Base-by-base conservation (phyloP, 2,113 vertebrate genomes). In the Sakesphorus luctuosus region DNA sequence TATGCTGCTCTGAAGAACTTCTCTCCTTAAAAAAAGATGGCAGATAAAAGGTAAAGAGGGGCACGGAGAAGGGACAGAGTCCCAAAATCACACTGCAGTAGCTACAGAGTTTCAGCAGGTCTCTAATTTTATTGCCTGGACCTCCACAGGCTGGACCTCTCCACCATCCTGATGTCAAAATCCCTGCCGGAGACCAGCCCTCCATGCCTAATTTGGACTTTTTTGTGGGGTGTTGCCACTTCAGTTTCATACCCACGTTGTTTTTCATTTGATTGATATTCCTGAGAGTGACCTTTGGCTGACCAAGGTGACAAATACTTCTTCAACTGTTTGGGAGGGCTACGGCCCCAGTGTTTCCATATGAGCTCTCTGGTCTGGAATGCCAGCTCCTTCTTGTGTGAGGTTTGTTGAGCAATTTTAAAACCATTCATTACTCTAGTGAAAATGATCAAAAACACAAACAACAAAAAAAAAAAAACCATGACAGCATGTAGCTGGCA, bases 281-380 rank as follows among this genome's bases (percentile, higher is more conserved):
- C 85, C 73, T 0, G 0, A 78, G 65, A 90, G 62, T 61, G 93
- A 93, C 96, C 94, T 95, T 95, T 96, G 95, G 96, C 96, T 97
- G 94, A 96, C 94, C 85, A 96, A 81, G 80, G 96, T 95, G 93
- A 93, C 93, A 95, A 96, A 97, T 96, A 95, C 85, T 95, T 96
- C 91, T 95, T 96, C 90, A 90, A 71, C 85, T 82, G 38, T 87
- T 72, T 96, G 86, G 88, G 93, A 97, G 90, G 93, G 79, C 90
- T 89, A 89, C 28, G 93, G 86, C n/a, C 79, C 66, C 69, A 89
- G 73, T 9, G 3, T 93, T 95, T 95, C 76, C 92, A 68, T 47
- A 94, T 97, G 92, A 97, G 83, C 93, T 96, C 44, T 95, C 31
- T 95, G 69, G 83, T 94, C 92, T 96, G 96, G 96, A 96, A 97